Conservation (phyloP, 2,888 invertebrate genomes). For the Diplolepis rosae region DNA sequence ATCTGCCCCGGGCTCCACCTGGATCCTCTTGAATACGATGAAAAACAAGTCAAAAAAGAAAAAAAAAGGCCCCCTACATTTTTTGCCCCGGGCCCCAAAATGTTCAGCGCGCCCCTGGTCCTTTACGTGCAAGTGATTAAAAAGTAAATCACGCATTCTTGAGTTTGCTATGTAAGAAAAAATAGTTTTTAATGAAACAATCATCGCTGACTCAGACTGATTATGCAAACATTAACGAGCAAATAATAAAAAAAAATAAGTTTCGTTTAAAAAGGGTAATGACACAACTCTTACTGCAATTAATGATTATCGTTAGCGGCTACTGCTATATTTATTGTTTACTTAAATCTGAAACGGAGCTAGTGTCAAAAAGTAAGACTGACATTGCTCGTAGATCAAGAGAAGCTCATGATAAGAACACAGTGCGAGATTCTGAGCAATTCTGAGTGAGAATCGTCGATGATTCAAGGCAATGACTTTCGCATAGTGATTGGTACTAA, state of each 20-base stretch:
- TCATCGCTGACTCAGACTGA: neutral
- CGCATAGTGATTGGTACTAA: neutral
- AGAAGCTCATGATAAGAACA: neutral
- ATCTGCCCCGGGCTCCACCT: too few species aligned
- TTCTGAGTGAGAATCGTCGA: neutral
- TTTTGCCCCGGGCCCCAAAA: too few species aligned
- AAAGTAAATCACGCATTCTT: too few species aligned
- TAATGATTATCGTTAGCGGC: neutral
- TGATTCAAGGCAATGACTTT: constrained; percentile 29
- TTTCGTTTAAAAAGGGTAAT: neutral
- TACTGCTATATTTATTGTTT: neutral
- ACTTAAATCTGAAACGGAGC: neutral
- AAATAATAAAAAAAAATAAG: neutral
- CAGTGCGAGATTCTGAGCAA: neutral
- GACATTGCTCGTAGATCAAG: neutral
- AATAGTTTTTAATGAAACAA: too few species aligned
- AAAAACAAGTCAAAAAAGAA: too few species aligned
- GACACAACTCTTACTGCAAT: constrained; percentile 5
- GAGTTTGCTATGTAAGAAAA: too few species aligned
- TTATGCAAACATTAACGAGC: neutral
- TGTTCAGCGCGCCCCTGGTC: too few species aligned
- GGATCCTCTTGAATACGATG: too few species aligned
- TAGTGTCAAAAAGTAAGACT: neutral
- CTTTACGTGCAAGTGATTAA: too few species aligned
- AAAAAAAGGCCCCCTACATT: too few species aligned